Evolutionary conservation across 2,888 invertebrate genomes (phyloP).

Genomic region (Tridacna crocea): DNA sequence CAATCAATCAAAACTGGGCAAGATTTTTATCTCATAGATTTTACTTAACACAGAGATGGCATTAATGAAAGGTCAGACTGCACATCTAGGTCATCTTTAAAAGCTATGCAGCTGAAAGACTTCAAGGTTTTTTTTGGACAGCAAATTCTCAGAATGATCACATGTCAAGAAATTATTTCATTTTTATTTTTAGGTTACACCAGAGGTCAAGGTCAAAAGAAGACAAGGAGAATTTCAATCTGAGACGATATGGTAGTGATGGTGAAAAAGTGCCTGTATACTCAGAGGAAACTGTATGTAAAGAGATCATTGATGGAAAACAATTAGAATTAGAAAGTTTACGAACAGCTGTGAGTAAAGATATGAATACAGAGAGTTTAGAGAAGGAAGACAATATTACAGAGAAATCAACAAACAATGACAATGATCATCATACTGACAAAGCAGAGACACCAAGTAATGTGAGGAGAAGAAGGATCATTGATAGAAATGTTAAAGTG

Average conservation of each 20-base stretch:
- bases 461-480: slow-evolving; percentile 63
- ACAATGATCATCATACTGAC: slow-evolving; percentile 6
- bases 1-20: too few relatives aligned
- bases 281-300: slow-evolving; percentile 1
- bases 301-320: slow-evolving; percentile 14
- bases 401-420: not conserved
- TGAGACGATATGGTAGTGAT: not conserved
- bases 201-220: slow-evolving; percentile 22
- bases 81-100: too few relatives aligned
- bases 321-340: slow-evolving; percentile 9
- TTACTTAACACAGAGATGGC: too few relatives aligned
- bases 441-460: slow-evolving; percentile 62
- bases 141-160: too few relatives aligned
- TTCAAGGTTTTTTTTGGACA: too few relatives aligned
- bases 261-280: slow-evolving; percentile 6
- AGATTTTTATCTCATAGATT: too few relatives aligned
- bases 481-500: slow-evolving; percentile 71
- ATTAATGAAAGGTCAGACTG: too few relatives aligned
- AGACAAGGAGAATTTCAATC: slow-evolving; percentile 18
- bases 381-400: not conserved
- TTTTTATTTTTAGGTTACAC: not conserved
- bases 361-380: not conserved
- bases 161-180: too few relatives aligned
- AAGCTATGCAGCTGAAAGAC: too few relatives aligned
- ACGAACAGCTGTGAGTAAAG: not conserved